Evolutionary conservation across 1,140 invertebrate species (phyloP), one percentile per base, ranked within the genome.

Genomic region (Gryllus bimaculatus): DNA sequence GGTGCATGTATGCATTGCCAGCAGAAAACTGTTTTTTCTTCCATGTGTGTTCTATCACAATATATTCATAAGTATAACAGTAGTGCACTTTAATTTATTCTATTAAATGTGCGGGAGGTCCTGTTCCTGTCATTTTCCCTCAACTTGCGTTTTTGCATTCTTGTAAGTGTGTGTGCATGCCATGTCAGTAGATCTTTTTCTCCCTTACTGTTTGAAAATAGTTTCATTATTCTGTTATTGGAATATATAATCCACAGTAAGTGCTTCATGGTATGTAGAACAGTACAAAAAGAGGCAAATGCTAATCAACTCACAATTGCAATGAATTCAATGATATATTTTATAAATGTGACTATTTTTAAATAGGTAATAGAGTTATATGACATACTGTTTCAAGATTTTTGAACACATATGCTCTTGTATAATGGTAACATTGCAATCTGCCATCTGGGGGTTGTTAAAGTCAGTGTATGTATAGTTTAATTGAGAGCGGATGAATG

Each of bases 321-420:
- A 66, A 18, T 66, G 54, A 66, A 66, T 66, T 66, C 18, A 66
- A 13, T 10, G 54, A 66, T 66, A 66, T 66, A 66, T 66, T 66
- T 66, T 66, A 66, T 66, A 66, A 66, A 66, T 66, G 54, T 66
- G 54, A 66, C 54, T 66, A 66, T 66, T 66, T 66, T 66, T 66
- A 13, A 66, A 66, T 66, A 66, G 54, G 54, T 18, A 13, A 10
- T 66, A 66, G 54, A 66, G 7, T 66, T 66, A 10, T 66, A 66
- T 10, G 18, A 66, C 10, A 18, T 66, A 18, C 10, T 66, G 54
- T 66, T 66, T 18, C 54, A 66, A 66, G 54, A 66, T 66, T 10
- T 66, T 66, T 66, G 54, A 66, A 13, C 18, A 66, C 54, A 39
- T 39, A 39, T 39, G 26, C 26, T 39, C 26, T 39, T 66, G 10